Conservation (phyloP, 2,888 invertebrate species). For the Orchesellides sinensis region DNA sequence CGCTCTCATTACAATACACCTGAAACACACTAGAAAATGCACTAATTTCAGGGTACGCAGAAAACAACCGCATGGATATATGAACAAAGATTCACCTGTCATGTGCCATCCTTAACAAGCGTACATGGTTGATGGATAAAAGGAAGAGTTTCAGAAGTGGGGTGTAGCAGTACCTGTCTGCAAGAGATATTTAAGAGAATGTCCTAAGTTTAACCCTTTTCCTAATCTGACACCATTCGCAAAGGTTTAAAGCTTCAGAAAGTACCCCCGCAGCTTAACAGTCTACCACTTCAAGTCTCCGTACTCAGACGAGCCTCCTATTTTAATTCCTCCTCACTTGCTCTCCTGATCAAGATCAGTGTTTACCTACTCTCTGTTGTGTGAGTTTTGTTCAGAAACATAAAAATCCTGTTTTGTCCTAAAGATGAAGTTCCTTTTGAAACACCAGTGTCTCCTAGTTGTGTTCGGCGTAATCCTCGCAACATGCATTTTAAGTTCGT, state of each 20-base stretch:
- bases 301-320: constrained; percentile 33
- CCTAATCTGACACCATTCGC: constrained; percentile 49
- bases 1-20: no score
- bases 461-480: constrained; percentile 40
- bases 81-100: no score
- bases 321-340: not conserved
- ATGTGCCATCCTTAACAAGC: no score
- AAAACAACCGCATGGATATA: no score
- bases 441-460: constrained; percentile 35
- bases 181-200: no score
- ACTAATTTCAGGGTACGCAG: no score
- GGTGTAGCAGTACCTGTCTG: no score
- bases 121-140: no score
- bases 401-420: not conserved
- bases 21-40: no score
- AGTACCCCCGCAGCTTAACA: constrained; percentile 51
- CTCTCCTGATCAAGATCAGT: not conserved
- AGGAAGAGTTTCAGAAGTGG: no score
- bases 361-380: no score
- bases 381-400: constrained; percentile 5
- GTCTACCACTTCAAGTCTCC: constrained; percentile 48
- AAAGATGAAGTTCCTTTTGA: constrained; percentile 40
- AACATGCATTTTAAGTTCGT: constrained; percentile 44
- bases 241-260: constrained; percentile 55
- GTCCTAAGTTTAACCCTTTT: no score